Percentiles rank a stretch among this genome's conserved stretches.
Conservation (phyloP, 2,113 vertebrate genomes). For the Origma solitaria region DNA sequence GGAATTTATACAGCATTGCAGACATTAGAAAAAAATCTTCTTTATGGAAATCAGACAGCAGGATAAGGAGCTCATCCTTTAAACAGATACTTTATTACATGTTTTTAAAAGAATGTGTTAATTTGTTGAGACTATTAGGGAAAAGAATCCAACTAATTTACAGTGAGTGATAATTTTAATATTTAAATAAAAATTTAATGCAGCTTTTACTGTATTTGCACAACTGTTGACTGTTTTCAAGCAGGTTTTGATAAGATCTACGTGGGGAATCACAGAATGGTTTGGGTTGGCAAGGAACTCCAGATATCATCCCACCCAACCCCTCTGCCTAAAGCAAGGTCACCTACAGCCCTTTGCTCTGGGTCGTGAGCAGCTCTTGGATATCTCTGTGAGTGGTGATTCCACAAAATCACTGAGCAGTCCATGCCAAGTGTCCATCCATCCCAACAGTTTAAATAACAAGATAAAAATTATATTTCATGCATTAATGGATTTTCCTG, state of each 20-base stretch:
- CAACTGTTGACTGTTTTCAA: not conserved
- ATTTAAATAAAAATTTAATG: not conserved
- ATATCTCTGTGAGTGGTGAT: not conserved
- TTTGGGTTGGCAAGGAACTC: not conserved
- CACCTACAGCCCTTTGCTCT: not conserved
- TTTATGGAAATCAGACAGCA: not conserved
- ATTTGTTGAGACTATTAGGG: not conserved
- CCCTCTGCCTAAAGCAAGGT: not conserved
- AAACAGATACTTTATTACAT: not conserved
- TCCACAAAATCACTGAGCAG: not conserved
- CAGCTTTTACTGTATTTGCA: not conserved
- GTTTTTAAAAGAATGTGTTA: not conserved
- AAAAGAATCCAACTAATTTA: not conserved
- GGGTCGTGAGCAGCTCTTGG: accelerated
- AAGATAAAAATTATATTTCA: not conserved
- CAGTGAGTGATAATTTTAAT: not conserved
- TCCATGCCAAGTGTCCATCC: not conserved
- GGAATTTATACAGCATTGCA: not conserved
- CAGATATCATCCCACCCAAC: not conserved
- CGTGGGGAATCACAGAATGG: not conserved
- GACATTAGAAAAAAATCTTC: not conserved
- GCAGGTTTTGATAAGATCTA: not conserved
- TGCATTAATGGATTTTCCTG: not conserved
- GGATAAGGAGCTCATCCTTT: not conserved
- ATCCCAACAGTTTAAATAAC: not conserved